A percentile compares a stretch with the other conserved stretches of the same genome.
phyloP scores from a whole-genome alignment of 2,113 vertebrate genomes.

The Nothobranchius kuhntae region DNA sequence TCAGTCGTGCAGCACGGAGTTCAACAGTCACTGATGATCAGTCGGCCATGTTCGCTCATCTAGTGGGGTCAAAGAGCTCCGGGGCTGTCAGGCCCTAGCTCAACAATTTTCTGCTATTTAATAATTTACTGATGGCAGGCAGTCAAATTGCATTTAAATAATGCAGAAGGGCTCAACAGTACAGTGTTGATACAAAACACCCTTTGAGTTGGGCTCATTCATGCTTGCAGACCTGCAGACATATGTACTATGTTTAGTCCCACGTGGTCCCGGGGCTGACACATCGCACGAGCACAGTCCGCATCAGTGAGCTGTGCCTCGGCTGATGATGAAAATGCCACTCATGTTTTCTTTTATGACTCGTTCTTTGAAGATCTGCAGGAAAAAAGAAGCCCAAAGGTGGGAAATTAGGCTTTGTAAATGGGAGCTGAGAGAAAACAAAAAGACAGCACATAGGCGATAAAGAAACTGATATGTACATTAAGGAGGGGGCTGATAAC shows the following conservation, averaged over 20 bases:
- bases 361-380: slow-evolving; percentile 40
- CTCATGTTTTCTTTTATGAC: slow-evolving; percentile 36
- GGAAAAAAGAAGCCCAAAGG: slow-evolving; percentile 19
- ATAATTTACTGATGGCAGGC: slow-evolving; percentile 74
- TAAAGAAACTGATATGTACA: slow-evolving; percentile 9
- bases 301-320: slow-evolving; percentile 55
- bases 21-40: slow-evolving; percentile 45
- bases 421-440: not conserved
- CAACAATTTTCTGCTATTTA: slow-evolving; percentile 74
- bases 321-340: slow-evolving; percentile 45
- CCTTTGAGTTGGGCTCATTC: slow-evolving; percentile 62
- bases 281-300: slow-evolving; percentile 48
- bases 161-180: slow-evolving; percentile 71
- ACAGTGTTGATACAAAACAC: slow-evolving; percentile 76
- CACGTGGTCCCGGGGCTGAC: slow-evolving; percentile 48
- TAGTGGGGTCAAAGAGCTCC: slow-evolving; percentile 32
- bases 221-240: slow-evolving; percentile 68
- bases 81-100: slow-evolving; percentile 52
- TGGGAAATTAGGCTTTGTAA: slow-evolving; percentile 25
- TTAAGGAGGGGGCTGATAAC: not conserved
- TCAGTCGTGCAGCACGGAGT: slow-evolving; percentile 25
- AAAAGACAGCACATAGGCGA: slow-evolving; percentile 4
- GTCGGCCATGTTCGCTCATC: slow-evolving; percentile 35
- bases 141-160: slow-evolving; percentile 78
- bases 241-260: slow-evolving; percentile 63